Base-by-base conservation (phyloP, 2,888 invertebrate species). In the Chymomyza fuscimana region DNA sequence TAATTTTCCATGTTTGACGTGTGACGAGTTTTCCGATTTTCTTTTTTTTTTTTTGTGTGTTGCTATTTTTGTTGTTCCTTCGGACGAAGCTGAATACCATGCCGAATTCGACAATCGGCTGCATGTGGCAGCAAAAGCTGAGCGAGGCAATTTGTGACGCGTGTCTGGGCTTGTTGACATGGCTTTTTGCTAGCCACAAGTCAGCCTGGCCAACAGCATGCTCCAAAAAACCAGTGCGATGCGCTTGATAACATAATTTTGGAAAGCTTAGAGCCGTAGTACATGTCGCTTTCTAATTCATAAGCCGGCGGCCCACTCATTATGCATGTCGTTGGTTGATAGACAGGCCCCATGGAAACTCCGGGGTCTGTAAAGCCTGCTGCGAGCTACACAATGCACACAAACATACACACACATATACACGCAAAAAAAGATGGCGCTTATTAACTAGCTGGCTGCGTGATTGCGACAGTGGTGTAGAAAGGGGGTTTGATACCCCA, bases 231-330 rank as follows among this genome's bases (percentile, higher is more conserved):
- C 22, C 58, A 58, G 22, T 58, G 58, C 29, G 25, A 58, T 22
- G 22, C 32, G 54, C 29, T 70, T 72, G 73, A 80, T 63, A 72
- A 65, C 65, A 74, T 71, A 74, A 77, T 79, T 67, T 58, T 46
- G 58, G 56, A 2, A 22, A 25, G n/a, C 52, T 51, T 36, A 15
- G 16, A 46, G 40, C 40, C 40, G 12, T 46, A 46, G 56, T 15
- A 25, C 25, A 25, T 50, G 68, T 69, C 73, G 70, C 56, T 74
- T 69, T 66, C 69, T 56, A 83, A 77, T 81, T 82, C 86, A 79
- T 81, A 87, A 82, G 78, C 86, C 69, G 74, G 65, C 68, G 78
- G 63, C 63, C 70, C 73, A 84, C 67, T 81, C 86, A 83, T 83
- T 87, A 76, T 78, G 78, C 84, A 81, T 80, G 84, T 66, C 67